phyloP scores from a whole-genome alignment of 2,888 invertebrate species.

The Gerosis bhagava region DNA sequence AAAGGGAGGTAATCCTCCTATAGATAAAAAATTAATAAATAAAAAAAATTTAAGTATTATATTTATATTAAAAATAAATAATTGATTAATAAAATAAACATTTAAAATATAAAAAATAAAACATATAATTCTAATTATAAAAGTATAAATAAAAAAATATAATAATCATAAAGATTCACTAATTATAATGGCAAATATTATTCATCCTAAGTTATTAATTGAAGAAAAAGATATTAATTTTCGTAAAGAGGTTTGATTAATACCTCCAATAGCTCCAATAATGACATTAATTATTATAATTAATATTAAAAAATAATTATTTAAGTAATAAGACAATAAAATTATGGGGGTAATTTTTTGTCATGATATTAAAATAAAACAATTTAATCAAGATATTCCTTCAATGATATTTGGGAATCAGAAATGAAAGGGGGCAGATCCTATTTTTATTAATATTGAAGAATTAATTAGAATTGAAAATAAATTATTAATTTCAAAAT shows the following conservation, averaged over 20 bases:
- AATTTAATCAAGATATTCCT: conserved; percentile 81
- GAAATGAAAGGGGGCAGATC: conserved; percentile 81
- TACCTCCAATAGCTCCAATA: conserved; percentile 74
- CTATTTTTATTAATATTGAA: conserved; percentile 79
- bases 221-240: conserved; percentile 84
- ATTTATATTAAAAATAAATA: conserved; percentile 66
- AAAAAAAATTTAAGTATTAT: conserved; percentile 71
- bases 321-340: conserved; percentile 71
- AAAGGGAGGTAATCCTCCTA: conserved; percentile 83
- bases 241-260: conserved; percentile 80
- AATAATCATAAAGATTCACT: conserved; percentile 70
- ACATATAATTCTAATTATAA: conserved; percentile 69
- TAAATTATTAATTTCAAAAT: conserved; percentile 50
- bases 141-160: conserved; percentile 69
- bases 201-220: conserved; percentile 84
- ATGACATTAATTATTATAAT: conserved; percentile 69
- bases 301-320: conserved; percentile 62
- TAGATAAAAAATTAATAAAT: conserved; percentile 78
- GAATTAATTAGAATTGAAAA: conserved; percentile 59
- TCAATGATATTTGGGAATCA: conserved; percentile 83
- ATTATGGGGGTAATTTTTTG: conserved; percentile 85
- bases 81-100: conserved; percentile 75
- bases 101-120: conserved; percentile 71
- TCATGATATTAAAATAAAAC: conserved; percentile 81
- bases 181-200: conserved; percentile 66